A percentile compares a stretch with the other conserved stretches of the same genome.
These are phyloP conservation scores for Euplexia lucipara DNA, from an alignment of 2,888 invertebrate genomes.

Conservation along the genomic window DNA sequence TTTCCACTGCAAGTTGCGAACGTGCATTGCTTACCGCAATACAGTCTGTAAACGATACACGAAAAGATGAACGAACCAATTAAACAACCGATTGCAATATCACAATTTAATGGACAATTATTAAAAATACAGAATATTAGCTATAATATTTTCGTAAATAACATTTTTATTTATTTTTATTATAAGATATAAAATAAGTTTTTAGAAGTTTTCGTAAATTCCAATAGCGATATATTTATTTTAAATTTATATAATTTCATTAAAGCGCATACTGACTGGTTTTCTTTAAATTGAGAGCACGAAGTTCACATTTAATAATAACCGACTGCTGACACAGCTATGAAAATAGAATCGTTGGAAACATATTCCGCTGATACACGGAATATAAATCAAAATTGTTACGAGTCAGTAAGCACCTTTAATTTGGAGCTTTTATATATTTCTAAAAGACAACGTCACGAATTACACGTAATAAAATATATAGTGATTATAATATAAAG, in stretches of 20 bases:
- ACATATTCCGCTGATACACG: constrained; percentile 25
- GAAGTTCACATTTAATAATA: constrained; percentile 23
- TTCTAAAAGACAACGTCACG: constrained; percentile 42
- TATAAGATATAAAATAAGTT: constrained; percentile 63
- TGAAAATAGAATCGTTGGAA: constrained; percentile 48
- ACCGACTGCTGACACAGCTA: constrained; percentile 30
- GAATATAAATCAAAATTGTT: constrained; percentile 40
- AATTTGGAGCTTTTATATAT: constrained; percentile 34
- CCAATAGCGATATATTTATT: constrained; percentile 58
- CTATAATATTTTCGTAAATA: constrained; percentile 70
- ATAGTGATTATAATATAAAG: constrained; percentile 58
- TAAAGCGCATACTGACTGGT: constrained; percentile 59
- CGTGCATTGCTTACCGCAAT: constrained; percentile 35
- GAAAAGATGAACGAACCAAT: constrained; percentile 19
- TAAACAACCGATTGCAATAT: constrained; percentile 75
- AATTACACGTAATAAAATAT: constrained; percentile 59
- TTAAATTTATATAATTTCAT: constrained; percentile 40
- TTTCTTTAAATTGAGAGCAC: constrained; percentile 25
- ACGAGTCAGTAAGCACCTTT: constrained; percentile 60
- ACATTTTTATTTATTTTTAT: constrained; percentile 55
- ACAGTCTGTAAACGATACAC: constrained; percentile 24
- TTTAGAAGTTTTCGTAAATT: constrained; percentile 65
- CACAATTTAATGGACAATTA: constrained; percentile 89
- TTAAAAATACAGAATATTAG: constrained; percentile 72
- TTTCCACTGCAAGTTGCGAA: constrained; percentile 5